A percentile compares a stretch with the other conserved stretches of the same genome.
Conservation (phyloP, 2,888 invertebrate genomes). For the Teleogryllus oceanicus region DNA sequence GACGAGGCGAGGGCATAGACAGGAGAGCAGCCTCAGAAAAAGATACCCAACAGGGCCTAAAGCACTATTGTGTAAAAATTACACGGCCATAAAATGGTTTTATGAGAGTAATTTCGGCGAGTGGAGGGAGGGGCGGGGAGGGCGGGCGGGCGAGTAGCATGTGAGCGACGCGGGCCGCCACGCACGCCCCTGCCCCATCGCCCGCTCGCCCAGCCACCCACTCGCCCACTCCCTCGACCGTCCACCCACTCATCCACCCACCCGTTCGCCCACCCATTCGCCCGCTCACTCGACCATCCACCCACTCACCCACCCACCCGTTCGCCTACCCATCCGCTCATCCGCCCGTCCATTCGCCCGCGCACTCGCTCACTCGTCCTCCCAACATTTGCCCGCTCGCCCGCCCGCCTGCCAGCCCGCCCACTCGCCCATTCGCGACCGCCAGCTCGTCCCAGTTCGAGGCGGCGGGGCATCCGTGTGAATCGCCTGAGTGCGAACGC, state of each 20-base stretch:
- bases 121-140: constrained; percentile 18
- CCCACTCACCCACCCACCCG: neutral
- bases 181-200: too few species aligned
- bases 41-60: constrained; percentile 2
- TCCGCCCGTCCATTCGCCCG: neutral
- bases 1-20: neutral
- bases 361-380: too few species aligned
- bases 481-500: neutral
- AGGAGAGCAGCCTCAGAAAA: constrained; percentile 18
- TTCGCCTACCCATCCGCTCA: too few species aligned
- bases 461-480: neutral
- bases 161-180: too few species aligned
- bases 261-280: too few species aligned
- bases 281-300: too few species aligned
- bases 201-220: too few species aligned
- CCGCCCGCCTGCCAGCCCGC: neutral
- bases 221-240: too few species aligned
- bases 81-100: constrained; percentile 32
- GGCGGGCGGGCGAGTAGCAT: neutral
- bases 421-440: neutral
- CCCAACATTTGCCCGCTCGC: too few species aligned
- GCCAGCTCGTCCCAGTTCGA: neutral
- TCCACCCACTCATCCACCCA: too few species aligned
- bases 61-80: constrained; percentile 24
- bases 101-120: constrained; percentile 33